phyloP scores from a whole-genome alignment of 2,888 invertebrate species.

The Bombylius major region DNA sequence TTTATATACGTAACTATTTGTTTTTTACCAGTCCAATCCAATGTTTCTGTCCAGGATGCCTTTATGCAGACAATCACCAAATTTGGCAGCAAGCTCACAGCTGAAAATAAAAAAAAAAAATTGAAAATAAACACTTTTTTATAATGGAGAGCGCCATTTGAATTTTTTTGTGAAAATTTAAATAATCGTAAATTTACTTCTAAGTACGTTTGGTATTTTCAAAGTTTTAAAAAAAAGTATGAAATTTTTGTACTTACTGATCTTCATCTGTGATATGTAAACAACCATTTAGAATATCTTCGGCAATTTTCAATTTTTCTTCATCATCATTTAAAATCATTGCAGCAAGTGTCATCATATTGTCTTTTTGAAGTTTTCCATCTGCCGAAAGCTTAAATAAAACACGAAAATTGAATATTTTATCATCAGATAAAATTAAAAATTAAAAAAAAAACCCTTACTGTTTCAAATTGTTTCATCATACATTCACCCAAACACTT shows the following conservation, averaged over 20 bases:
- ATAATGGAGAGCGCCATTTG: neutral
- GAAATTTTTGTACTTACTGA: constrained; percentile 21
- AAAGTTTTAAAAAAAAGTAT: neutral
- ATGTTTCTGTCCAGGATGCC: neutral
- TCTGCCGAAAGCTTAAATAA: constrained; percentile 23
- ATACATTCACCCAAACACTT: constrained; percentile 32
- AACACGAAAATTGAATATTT: neutral
- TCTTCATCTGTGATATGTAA: constrained; percentile 25
- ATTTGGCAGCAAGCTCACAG: neutral
- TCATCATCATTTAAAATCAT: constrained; percentile 20
- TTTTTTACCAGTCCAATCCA: too few relatives aligned
- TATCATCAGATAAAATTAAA: neutral
- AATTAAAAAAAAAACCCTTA: constrained; percentile 18
- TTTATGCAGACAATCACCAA: neutral
- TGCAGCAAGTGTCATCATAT: constrained; percentile 20
- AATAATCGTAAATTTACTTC: neutral
- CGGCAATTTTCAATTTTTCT: constrained; percentile 18
- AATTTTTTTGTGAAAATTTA: neutral
- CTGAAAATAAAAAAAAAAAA: neutral
- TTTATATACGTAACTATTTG: too few relatives aligned
- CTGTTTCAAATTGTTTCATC: constrained; percentile 28
- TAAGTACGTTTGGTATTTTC: too few relatives aligned
- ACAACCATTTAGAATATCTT: constrained; percentile 21
- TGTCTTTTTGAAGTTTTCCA: constrained; percentile 25
- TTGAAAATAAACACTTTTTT: too few relatives aligned